These are phyloP conservation scores for Montipora sp. DNA, from an alignment of 64 coral and sea anemone genomes.

Conservation along the genomic window DNA sequence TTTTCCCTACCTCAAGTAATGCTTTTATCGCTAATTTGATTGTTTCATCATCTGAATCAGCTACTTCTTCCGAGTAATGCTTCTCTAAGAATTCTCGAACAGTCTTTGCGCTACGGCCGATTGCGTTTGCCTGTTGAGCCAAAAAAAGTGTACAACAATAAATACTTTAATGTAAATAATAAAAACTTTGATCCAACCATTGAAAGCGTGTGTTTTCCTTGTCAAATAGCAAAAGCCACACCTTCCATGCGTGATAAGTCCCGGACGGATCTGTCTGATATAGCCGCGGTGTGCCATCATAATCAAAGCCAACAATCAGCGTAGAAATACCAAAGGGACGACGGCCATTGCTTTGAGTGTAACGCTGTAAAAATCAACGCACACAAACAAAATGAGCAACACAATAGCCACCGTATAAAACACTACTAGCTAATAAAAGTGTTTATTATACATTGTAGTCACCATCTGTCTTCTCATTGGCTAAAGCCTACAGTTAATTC, in stretches of 20 bases:
- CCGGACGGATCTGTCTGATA: constrained; percentile 99
- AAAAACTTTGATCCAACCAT: too few relatives aligned
- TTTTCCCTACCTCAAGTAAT: constrained; percentile 81
- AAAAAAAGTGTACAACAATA: background rate
- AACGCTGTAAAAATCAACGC: constrained; percentile 61
- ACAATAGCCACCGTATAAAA: background rate
- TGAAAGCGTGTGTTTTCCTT: too few relatives aligned
- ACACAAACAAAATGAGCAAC: background rate
- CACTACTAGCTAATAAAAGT: background rate
- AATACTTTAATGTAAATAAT: too few relatives aligned
- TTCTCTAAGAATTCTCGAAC: constrained; percentile 98
- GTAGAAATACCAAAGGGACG: constrained; percentile 99
- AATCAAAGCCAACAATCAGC: constrained; percentile 98
- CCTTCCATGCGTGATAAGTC: constrained; percentile 99
- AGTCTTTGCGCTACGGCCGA: constrained; percentile 99
- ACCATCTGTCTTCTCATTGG: too few relatives aligned
- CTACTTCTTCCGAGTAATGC: constrained; percentile 92
- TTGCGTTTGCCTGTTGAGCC: constrained; percentile 85
- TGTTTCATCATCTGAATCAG: constrained; percentile 94
- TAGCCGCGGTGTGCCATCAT: constrained; percentile 94
- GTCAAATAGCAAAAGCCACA: background rate
- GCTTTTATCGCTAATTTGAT: constrained; percentile 97
- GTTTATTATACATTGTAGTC: too few relatives aligned
- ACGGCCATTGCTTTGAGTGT: constrained; percentile 97
- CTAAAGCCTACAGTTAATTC: too few relatives aligned